A percentile compares a stretch with the other conserved stretches of the same genome.
phyloP scores from a whole-genome alignment of 2,888 invertebrate species.

The Athalia circularis region DNA sequence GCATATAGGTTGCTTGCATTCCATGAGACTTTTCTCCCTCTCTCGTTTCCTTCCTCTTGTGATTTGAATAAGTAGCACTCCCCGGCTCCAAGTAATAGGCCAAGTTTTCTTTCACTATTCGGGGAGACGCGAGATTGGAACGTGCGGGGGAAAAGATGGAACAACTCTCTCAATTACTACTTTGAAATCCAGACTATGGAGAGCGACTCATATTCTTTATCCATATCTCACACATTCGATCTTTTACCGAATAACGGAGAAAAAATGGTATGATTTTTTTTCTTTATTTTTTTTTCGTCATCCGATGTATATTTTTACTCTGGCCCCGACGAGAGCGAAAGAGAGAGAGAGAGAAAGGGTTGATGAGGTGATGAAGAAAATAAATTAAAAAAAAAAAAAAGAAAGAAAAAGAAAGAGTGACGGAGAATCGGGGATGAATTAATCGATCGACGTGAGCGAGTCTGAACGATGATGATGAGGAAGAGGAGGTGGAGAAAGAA shows the following conservation, averaged over 20 bases:
- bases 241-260: too few species aligned
- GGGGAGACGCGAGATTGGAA: too few species aligned
- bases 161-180: too few species aligned
- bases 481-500: neutral
- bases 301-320: neutral
- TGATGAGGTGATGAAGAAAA: neutral
- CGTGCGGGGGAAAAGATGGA: too few species aligned
- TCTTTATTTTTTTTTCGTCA: constrained; percentile 3
- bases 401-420: neutral
- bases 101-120: constrained; percentile 15
- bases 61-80: constrained; percentile 73
- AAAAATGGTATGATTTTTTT: too few species aligned
- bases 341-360: neutral
- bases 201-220: too few species aligned
- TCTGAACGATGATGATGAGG: neutral
- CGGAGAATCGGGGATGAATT: neutral
- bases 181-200: too few species aligned
- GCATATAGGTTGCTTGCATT: constrained; percentile 54
- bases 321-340: neutral
- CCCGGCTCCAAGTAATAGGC: constrained; percentile 44
- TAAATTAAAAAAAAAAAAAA: neutral
- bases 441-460: neutral
- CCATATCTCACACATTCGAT: too few species aligned
- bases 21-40: constrained; percentile 48
- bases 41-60: constrained; percentile 57